Evolutionary conservation across 2,888 invertebrate species (phyloP).

Genomic region (Melanostoma scalare): DNA sequence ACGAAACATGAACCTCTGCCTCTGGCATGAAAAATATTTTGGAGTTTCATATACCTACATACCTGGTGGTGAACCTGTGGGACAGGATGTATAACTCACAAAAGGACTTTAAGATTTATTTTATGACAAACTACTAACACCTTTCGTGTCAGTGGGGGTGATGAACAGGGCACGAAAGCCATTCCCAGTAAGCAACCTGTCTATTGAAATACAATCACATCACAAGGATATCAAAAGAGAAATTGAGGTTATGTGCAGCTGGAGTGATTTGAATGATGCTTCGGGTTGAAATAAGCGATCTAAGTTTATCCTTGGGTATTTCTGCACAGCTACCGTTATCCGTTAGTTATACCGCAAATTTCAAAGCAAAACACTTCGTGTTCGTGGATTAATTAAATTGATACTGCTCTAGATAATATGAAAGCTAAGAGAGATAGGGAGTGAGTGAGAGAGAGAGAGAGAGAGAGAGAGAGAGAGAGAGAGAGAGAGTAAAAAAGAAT

Average conservation of each 20-base stretch:
- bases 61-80: background rate
- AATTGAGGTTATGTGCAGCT: constrained; percentile 65
- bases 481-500: constrained; percentile 1
- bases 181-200: background rate
- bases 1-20: constrained; percentile 40
- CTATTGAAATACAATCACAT: constrained; percentile 50
- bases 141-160: background rate
- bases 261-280: constrained; percentile 59
- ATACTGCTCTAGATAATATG: constrained; percentile 40
- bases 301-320: constrained; percentile 29
- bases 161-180: background rate
- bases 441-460: too few relatives aligned
- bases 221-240: constrained; percentile 54
- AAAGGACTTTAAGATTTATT: constrained; percentile 54
- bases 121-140: constrained; percentile 27
- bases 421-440: background rate
- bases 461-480: too few relatives aligned
- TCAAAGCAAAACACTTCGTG: constrained; percentile 32
- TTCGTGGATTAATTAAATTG: constrained; percentile 54
- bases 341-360: constrained; percentile 31
- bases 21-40: background rate
- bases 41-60: too few relatives aligned
- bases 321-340: constrained; percentile 25
- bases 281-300: constrained; percentile 46
- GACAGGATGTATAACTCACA: constrained; percentile 12